Conservation (phyloP, 2,113 vertebrate species). For the Stegostoma tigrinum region DNA sequence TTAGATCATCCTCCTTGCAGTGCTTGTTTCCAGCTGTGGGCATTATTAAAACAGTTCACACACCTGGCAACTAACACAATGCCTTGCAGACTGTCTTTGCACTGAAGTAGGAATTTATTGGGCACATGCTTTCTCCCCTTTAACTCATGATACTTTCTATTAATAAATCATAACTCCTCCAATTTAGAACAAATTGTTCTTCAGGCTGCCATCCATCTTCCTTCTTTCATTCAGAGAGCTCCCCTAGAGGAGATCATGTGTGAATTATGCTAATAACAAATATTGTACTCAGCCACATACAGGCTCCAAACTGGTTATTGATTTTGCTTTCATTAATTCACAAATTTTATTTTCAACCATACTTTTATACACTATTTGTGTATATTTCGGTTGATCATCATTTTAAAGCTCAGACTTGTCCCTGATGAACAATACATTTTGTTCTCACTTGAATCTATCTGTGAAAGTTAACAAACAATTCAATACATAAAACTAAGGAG, state of each 20-base stretch:
- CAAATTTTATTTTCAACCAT: not conserved
- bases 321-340: not conserved
- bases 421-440: not conserved
- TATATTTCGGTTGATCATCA: not conserved
- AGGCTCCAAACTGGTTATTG: not conserved
- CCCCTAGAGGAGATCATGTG: not conserved
- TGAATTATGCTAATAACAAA: not conserved
- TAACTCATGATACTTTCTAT: not conserved
- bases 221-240: not conserved
- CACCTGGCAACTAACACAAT: not conserved
- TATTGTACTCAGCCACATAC: not conserved
- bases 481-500: not conserved
- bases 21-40: not conserved
- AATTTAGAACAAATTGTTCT: not conserved
- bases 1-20: not conserved
- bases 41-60: not conserved
- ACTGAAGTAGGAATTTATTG: not conserved
- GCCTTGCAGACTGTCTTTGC: not conserved
- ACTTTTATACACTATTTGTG: not conserved
- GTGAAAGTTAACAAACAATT: too few relatives aligned
- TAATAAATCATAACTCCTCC: not conserved
- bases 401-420: not conserved
- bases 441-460: not conserved
- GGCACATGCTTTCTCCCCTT: not conserved
- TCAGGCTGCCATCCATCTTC: not conserved